Percentiles rank a stretch among this genome's conserved stretches.
Conservation (phyloP, 2,797 vertebrate genomes). For the Rallus crepitans region DNA sequence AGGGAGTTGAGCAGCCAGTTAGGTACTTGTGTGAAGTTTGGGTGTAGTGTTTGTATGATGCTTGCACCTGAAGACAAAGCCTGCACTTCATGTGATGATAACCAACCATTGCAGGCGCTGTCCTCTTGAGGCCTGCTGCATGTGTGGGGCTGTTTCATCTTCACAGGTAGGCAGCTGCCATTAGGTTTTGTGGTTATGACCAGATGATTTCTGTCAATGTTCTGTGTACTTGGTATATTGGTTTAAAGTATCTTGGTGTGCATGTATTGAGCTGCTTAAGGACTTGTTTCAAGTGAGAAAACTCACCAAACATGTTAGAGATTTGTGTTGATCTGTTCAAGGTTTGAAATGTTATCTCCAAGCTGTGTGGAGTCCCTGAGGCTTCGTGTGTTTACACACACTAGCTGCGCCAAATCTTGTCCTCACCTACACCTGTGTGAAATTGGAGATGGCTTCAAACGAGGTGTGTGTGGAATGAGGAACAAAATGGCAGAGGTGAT, state of each 20-base stretch:
- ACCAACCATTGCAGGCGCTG: not conserved
- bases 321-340: rapidly evolving
- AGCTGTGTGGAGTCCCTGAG: not conserved
- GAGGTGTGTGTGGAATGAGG: not conserved
- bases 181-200: not conserved
- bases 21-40: not conserved
- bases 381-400: not conserved
- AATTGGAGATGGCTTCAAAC: not conserved
- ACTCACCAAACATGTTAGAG: not conserved
- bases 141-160: not conserved
- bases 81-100: not conserved
- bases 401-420: not conserved
- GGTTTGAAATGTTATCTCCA: not conserved
- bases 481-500: not conserved
- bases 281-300: not conserved
- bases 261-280: not conserved
- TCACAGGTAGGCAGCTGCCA: not conserved
- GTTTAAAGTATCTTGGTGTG: not conserved
- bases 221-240: too few species aligned
- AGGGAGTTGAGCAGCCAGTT: not conserved
- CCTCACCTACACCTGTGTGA: not conserved
- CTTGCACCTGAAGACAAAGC: not conserved
- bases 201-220: not conserved
- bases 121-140: not conserved
- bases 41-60: not conserved